Evolutionary conservation across 2,888 invertebrate species (phyloP), one percentile per base, ranked within the genome.

Genomic region (Drosophila demipolita): DNA sequence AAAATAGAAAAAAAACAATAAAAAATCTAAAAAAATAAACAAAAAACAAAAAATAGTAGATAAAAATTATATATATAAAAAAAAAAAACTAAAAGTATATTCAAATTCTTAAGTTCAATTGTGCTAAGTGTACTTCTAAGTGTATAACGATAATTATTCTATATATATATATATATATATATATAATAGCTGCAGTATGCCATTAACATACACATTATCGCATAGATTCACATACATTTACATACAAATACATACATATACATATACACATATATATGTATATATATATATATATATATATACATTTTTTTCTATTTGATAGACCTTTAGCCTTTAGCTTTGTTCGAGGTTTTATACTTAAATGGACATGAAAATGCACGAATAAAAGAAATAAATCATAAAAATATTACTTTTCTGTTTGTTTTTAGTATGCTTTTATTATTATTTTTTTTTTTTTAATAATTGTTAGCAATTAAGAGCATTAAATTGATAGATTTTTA

Each of bases 71-170:
- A 40, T 23, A 6, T 11, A 36, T n/a, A 17, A 20, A 5, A 32
- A 38, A 53, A 17, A 52, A 40, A 40, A 66, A 66, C 33, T n/a
- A 57, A 54, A 59, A 42, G 32, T 23, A 38, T n/a, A 64, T 52
- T 55, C 52, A 62, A 45, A 66, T 64, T 78, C 38, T 66, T 80
- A 70, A 72, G 74, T 80, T 85, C 78, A 82, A 86, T 83, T 83
- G 81, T 82, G 83, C 83, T 83, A 83, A 83, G 89, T 83, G 86
- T 88, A 83, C 78, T 83, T 89, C 68, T 89, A 84, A 84, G 89
- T 83, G 70, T 89, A 67, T 87, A 73, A 83, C 72, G 82, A 61
- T 87, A 79, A 76, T 75, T 71, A 60, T 66, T 66, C 80, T 50
- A 68, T 29, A 60, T 55, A 61, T 54, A 66, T 69, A 70, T 15